Evolutionary conservation across 2,113 vertebrate genomes (phyloP).

Genomic region (Xiphophorus couchianus): DNA sequence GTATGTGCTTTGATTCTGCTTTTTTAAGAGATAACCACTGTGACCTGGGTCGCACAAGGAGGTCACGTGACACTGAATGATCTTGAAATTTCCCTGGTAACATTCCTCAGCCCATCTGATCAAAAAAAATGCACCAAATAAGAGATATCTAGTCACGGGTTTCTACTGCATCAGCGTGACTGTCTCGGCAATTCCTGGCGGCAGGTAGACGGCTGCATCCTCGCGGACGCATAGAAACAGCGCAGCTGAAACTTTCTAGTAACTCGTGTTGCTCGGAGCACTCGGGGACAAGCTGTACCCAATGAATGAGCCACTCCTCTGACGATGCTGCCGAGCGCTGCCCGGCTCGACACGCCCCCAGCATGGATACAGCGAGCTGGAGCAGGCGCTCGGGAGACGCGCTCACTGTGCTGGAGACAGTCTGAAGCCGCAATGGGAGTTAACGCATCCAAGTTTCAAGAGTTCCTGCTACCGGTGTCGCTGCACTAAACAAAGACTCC

Average conservation of each 20-base stretch:
- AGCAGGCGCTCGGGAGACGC: constrained; percentile 75
- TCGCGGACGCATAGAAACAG: constrained; percentile 25
- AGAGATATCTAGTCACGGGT: not conserved
- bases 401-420: constrained; percentile 73
- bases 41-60: no score
- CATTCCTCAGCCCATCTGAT: not conserved
- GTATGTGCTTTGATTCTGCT: no score
- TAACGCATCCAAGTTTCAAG: constrained; percentile 74
- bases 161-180: no score
- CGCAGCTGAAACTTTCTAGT: constrained; percentile 62
- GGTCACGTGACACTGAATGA: no score
- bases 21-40: no score
- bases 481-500: constrained; percentile 61
- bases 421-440: constrained; percentile 79
- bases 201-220: constrained; percentile 17
- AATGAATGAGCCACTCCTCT: constrained; percentile 70
- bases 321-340: constrained; percentile 70
- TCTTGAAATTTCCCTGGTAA: no score
- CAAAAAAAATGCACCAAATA: not conserved
- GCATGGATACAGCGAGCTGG: constrained; percentile 81
- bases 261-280: constrained; percentile 50
- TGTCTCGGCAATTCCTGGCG: not conserved
- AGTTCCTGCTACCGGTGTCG: constrained; percentile 57
- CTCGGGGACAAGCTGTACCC: constrained; percentile 71
- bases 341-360: constrained; percentile 80